Evolutionary conservation across 2,888 invertebrate genomes (phyloP).

Genomic region (Andricus quercusramuli): DNA sequence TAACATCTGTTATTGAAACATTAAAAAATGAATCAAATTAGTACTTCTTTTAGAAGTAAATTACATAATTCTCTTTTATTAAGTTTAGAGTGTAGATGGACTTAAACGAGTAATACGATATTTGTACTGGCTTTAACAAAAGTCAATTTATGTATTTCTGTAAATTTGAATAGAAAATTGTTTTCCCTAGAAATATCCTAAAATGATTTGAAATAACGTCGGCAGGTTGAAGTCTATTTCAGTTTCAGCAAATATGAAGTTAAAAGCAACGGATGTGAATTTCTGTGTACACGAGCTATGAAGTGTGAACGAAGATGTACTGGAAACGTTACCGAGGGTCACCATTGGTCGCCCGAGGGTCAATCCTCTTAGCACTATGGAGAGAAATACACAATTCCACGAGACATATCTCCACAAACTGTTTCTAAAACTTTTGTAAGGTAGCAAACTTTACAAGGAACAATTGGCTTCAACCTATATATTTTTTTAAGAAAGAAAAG

Average conservation of each 20-base stretch:
- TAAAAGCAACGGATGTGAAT: not conserved
- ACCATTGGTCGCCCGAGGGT: slow-evolving; percentile 19
- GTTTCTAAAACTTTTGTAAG: not conserved
- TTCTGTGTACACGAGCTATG: slow-evolving; percentile 6
- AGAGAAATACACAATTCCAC: slow-evolving; percentile 18
- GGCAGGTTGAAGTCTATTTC: slow-evolving; percentile 6
- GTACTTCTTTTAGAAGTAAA: too few relatives aligned
- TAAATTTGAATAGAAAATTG: not conserved
- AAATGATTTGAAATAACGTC: not conserved
- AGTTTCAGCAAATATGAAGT: slow-evolving; percentile 26
- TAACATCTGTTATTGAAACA: too few relatives aligned
- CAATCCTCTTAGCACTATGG: not conserved
- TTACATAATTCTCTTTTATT: too few relatives aligned
- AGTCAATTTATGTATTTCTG: not conserved
- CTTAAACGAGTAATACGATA: too few relatives aligned
- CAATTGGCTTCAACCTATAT: not conserved
- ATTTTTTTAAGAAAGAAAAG: not conserved
- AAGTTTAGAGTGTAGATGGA: too few relatives aligned
- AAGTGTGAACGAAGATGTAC: slow-evolving; percentile 29
- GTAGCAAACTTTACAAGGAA: not conserved
- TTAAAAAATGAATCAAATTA: too few relatives aligned
- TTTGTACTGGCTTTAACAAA: not conserved
- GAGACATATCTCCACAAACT: slow-evolving; percentile 7
- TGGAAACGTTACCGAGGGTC: slow-evolving; percentile 1
- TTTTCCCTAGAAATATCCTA: not conserved